Evolutionary conservation across 2,797 vertebrate genomes (phyloP).

Genomic region (Cheirogaleus major): DNA sequence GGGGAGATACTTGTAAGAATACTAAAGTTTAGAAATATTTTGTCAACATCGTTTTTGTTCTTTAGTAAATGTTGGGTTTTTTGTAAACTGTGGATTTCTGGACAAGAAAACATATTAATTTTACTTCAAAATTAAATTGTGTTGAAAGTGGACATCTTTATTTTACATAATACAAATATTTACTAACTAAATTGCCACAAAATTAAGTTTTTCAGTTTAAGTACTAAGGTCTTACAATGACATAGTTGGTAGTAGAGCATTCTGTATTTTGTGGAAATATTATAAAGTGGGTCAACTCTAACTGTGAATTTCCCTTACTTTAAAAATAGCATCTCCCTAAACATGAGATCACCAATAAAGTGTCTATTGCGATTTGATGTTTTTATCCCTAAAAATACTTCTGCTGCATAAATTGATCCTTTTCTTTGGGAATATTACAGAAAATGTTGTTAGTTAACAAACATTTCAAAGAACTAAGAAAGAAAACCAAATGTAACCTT

Average conservation of each 20-base stretch:
- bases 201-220: not conserved
- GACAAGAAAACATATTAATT: conserved; percentile 47
- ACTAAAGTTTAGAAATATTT: conserved; percentile 54
- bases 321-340: conserved; percentile 24
- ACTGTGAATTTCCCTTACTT: not conserved
- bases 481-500: not conserved
- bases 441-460: not conserved
- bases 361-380: not conserved
- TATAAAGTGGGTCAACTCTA: not conserved
- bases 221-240: not conserved
- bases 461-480: not conserved
- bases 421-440: not conserved
- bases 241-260: not conserved
- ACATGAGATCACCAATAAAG: not conserved
- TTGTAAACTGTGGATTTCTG: not conserved
- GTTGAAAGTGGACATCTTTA: not conserved
- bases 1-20: conserved; percentile 32
- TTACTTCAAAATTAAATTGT: conserved; percentile 1
- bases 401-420: not conserved
- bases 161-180: not conserved
- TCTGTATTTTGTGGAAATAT: not conserved
- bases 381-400: conserved; percentile 5
- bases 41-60: not conserved
- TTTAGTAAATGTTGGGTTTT: not conserved
- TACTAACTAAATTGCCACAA: not conserved